phyloP scores from a whole-genome alignment of 2,797 vertebrate species.

The Eulemur rubriventer region DNA sequence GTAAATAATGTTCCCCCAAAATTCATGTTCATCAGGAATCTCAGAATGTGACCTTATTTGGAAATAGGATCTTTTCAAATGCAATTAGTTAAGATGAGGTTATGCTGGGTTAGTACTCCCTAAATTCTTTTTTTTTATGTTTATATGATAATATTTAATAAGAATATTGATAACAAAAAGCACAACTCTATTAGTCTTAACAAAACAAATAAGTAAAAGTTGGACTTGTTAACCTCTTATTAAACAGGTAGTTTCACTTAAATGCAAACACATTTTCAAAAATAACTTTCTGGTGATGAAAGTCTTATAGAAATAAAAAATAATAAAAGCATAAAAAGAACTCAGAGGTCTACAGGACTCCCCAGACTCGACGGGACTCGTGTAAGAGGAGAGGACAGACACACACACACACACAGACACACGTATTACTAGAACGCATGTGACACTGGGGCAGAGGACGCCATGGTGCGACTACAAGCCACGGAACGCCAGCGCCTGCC shows the following conservation, averaged over 20 bases:
- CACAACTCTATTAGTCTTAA: not conserved
- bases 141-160: not conserved
- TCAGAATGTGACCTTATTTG: conserved; percentile 21
- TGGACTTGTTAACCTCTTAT: not conserved
- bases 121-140: not conserved
- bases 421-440: not conserved
- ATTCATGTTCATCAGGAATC: not conserved
- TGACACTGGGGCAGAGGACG: not conserved
- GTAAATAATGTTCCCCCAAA: not conserved
- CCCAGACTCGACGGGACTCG: not conserved
- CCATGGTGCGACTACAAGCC: not conserved
- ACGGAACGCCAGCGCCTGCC: not conserved
- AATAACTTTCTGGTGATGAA: not conserved
- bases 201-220: not conserved
- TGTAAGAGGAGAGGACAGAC: not conserved
- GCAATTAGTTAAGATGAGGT: not conserved
- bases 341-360: not conserved
- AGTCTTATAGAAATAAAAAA: not conserved
- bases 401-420: not conserved
- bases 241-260: not conserved
- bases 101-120: not conserved
- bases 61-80: not conserved
- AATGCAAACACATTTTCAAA: conserved; percentile 2
- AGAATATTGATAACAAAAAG: not conserved
- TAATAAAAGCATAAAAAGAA: not conserved